These are phyloP conservation scores for Netelia melanura DNA, from an alignment of 2,888 invertebrate genomes.

Conservation along the genomic window DNA sequence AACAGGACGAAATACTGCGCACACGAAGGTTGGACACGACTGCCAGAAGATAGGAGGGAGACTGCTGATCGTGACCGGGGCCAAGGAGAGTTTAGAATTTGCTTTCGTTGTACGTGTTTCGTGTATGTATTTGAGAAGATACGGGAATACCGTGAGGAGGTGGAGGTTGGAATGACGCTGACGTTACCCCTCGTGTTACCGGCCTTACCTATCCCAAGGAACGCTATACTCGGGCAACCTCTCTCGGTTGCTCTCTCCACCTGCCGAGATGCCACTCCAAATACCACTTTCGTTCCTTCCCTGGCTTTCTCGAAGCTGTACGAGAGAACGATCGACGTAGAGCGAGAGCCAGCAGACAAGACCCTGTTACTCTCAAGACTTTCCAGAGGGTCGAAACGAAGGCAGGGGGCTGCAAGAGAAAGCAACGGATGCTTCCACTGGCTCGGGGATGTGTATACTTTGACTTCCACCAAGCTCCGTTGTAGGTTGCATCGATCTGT, in stretches of 20 bases:
- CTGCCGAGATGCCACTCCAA: conserved; percentile 38
- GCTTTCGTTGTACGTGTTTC: conserved; percentile 48
- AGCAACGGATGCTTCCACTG: conserved; percentile 48
- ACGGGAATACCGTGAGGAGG: conserved; percentile 5
- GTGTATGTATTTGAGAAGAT: conserved; percentile 17
- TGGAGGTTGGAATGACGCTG: conserved; percentile 34
- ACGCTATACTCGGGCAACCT: not conserved
- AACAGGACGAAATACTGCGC: conserved; percentile 22
- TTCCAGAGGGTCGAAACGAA: conserved; percentile 32
- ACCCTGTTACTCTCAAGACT: conserved; percentile 43
- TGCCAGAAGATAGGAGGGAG: not conserved
- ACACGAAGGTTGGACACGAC: not conserved
- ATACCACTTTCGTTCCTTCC: conserved; percentile 33
- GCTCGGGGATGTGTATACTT: conserved; percentile 48
- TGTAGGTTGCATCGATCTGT: conserved; percentile 45
- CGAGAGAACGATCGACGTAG: conserved; percentile 33
- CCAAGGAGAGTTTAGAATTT: conserved; percentile 59
- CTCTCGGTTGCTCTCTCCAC: conserved; percentile 20
- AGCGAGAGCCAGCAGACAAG: conserved; percentile 45
- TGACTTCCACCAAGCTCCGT: conserved; percentile 43
- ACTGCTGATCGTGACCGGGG: conserved; percentile 19
- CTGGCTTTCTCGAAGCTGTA: conserved; percentile 28
- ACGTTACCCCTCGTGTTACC: conserved; percentile 4
- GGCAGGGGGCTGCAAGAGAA: conserved; percentile 27
- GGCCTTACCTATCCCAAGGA: not conserved